Evolutionary conservation across 2,113 vertebrate species (phyloP).

Genomic region (Bathybates hornii): DNA sequence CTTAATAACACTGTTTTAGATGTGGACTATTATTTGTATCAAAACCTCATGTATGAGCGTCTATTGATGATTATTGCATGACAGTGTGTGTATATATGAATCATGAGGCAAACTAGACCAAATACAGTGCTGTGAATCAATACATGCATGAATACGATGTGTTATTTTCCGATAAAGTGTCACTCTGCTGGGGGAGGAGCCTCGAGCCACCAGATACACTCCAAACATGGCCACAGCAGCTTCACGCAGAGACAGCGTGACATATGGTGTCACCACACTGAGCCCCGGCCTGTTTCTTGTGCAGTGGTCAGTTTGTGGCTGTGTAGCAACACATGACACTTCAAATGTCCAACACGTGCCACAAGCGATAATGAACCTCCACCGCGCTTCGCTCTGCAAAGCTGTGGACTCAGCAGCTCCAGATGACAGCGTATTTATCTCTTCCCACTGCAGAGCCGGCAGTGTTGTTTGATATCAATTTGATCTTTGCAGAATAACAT

Average conservation of each 20-base stretch:
- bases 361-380: neutral
- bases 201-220: neutral
- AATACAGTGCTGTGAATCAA: neutral
- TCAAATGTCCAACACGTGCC: conserved; percentile 21
- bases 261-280: conserved; percentile 7
- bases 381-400: neutral
- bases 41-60: neutral
- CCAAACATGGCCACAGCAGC: neutral
- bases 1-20: neutral
- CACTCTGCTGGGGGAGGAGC: neutral
- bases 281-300: neutral
- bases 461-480: conserved; percentile 6
- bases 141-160: neutral
- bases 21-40: neutral
- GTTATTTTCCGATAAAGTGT: neutral
- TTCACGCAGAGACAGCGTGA: neutral
- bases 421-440: conserved; percentile 12
- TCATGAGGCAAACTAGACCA: neutral
- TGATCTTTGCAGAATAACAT: conserved; percentile 1
- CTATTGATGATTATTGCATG: neutral
- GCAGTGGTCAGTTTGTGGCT: neutral
- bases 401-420: conserved; percentile 23
- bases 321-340: conserved; percentile 7
- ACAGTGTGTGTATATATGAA: neutral
- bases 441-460: neutral